Evolutionary conservation across 2,888 invertebrate genomes (phyloP).

Genomic region (Mythimna albipuncta): DNA sequence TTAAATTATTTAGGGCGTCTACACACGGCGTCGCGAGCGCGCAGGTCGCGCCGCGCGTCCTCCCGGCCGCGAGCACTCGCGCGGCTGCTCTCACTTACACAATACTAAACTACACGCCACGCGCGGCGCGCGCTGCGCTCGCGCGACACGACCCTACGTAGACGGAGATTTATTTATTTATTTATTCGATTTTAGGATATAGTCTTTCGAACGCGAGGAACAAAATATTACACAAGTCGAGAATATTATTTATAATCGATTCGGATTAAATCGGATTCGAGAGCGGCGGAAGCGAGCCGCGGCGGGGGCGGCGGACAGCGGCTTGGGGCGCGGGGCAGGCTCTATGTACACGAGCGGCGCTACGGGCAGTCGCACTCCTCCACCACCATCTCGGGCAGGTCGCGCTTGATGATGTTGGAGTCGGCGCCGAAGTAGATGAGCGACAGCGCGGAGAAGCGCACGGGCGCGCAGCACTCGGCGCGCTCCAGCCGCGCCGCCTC

Average conservation of each 20-base stretch:
- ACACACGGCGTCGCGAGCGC: conserved; percentile 73
- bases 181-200: conserved; percentile 88
- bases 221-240: conserved; percentile 90
- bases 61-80: conserved; percentile 26
- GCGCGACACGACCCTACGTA: conserved; percentile 71
- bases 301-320: conserved; percentile 74
- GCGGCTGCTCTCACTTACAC: conserved; percentile 39
- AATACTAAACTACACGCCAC: conserved; percentile 53
- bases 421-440: conserved; percentile 97
- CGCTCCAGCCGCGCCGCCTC: conserved; percentile 97
- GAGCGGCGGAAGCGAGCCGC: conserved; percentile 87
- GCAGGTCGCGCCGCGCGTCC: conserved; percentile 65
- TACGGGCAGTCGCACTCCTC: conserved; percentile 98
- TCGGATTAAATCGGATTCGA: conserved; percentile 88
- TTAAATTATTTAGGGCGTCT: conserved; percentile 86
- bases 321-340: conserved; percentile 70
- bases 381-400: conserved; percentile 98
- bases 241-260: conserved; percentile 90
- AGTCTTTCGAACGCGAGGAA: conserved; percentile 91
- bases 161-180: conserved; percentile 75
- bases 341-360: conserved; percentile 79
- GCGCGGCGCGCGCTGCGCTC: conserved; percentile 64
- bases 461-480: conserved; percentile 97
- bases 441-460: conserved; percentile 97
- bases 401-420: conserved; percentile 97